These are phyloP conservation scores for Coryphaenoides rupestris DNA, from an alignment of 2,113 vertebrate genomes.

Conservation along the genomic window DNA sequence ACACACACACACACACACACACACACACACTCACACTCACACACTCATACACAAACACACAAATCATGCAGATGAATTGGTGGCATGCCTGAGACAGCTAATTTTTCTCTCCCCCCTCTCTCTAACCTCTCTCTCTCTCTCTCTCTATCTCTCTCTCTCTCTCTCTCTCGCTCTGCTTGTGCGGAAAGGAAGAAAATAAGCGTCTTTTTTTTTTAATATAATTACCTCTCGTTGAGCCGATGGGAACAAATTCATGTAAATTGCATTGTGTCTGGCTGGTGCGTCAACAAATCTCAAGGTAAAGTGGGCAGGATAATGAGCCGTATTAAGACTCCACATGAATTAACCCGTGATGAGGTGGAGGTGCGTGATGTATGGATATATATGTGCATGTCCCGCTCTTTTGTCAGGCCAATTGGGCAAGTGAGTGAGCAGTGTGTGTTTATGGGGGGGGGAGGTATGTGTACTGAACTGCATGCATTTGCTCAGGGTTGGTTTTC, in stretches of 20 bases:
- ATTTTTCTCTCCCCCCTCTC: no score
- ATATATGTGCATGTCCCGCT: not conserved
- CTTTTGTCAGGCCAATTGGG: not conserved
- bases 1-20: not conserved
- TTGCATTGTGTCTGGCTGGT: slow-evolving; percentile 42
- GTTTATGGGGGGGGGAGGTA: no score
- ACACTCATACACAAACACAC: not conserved
- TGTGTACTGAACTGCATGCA: no score
- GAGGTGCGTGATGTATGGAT: not conserved
- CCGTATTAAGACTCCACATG: slow-evolving; percentile 31
- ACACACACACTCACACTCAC: not conserved
- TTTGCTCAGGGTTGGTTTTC: no score
- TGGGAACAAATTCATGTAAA: slow-evolving; percentile 54
- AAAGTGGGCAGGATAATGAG: slow-evolving; percentile 51
- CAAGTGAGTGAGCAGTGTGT: no score
- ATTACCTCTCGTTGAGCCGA: slow-evolving; percentile 42
- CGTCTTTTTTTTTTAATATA: slow-evolving; percentile 34
- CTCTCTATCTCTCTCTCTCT: no score
- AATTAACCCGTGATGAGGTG: slow-evolving; percentile 19
- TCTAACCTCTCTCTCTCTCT: not conserved
- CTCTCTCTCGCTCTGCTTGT: slow-evolving; percentile 12
- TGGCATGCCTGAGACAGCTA: slow-evolving; percentile 13
- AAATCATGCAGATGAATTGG: not conserved
- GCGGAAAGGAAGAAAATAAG: no score
- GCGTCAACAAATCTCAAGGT: slow-evolving; percentile 55